A percentile compares a stretch with the other conserved stretches of the same genome.
These are phyloP conservation scores for Ariopsis seemanni DNA, from an alignment of 2,113 vertebrate species.

Conservation along the genomic window DNA sequence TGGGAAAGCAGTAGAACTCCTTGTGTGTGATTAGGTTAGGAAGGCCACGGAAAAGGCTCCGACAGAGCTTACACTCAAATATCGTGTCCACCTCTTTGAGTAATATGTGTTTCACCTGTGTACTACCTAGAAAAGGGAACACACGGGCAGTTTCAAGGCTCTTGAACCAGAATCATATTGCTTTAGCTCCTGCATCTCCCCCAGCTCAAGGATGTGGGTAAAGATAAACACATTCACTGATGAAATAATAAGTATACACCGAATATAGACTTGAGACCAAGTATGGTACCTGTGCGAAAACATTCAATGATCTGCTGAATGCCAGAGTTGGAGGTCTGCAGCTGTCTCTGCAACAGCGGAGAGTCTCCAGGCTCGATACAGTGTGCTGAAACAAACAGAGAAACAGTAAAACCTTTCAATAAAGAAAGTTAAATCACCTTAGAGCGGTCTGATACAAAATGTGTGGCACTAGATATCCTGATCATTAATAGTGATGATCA, in stretches of 20 bases:
- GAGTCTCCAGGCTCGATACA: slow-evolving; percentile 89
- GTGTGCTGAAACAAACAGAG: not conserved
- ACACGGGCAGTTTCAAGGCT: not conserved
- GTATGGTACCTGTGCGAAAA: slow-evolving; percentile 88
- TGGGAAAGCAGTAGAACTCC: slow-evolving; percentile 93
- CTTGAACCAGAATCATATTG: slow-evolving; percentile 23
- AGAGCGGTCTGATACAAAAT: not conserved
- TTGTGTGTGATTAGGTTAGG: slow-evolving; percentile 99
- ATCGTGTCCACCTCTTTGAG: slow-evolving; percentile 98
- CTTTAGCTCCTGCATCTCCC: not conserved
- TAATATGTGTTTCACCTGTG: slow-evolving; percentile 91
- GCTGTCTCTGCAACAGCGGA: slow-evolving; percentile 88
- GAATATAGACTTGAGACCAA: not conserved
- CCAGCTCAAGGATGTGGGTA: not conserved
- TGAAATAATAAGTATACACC: not conserved
- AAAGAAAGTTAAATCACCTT: not conserved
- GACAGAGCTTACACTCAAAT: slow-evolving; percentile 97
- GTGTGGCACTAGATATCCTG: not conserved
- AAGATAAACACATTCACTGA: not conserved
- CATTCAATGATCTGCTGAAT: slow-evolving; percentile 99
- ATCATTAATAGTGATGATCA: not conserved
- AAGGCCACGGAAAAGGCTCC: slow-evolving; percentile 96
- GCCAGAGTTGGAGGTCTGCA: slow-evolving; percentile 95
- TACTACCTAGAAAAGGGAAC: slow-evolving; percentile 78
- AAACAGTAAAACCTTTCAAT: not conserved